phyloP scores from a whole-genome alignment of 2,113 vertebrate genomes.

The Cyanoderma ruficeps region DNA sequence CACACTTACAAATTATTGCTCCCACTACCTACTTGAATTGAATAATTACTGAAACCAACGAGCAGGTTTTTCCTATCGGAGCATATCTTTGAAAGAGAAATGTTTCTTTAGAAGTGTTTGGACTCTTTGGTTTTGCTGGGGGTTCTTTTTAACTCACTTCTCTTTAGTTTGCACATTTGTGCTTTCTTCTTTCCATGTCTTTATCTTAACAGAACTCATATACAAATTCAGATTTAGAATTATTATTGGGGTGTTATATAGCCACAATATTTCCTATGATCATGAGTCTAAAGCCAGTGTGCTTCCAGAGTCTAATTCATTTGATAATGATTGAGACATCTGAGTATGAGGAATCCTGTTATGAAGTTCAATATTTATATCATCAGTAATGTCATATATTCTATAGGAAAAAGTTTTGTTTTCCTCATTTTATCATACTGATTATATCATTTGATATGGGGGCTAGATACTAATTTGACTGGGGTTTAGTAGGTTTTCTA shows the following conservation, averaged over 20 bases:
- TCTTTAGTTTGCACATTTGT: constrained; percentile 5
- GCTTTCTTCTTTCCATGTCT: neutral
- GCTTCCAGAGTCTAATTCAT: constrained; percentile 30
- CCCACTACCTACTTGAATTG: neutral
- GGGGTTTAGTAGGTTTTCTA: neutral
- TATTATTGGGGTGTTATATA: constrained; percentile 1
- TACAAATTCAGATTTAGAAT: constrained; percentile 5
- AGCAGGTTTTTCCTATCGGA: constrained; percentile 6
- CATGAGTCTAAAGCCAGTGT: neutral
- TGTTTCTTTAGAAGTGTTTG: neutral
- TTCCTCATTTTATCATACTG: neutral
- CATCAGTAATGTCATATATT: neutral
- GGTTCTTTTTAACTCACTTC: neutral
- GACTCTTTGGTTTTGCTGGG: neutral
- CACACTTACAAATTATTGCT: neutral
- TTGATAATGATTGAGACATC: constrained; percentile 33
- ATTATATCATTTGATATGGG: neutral
- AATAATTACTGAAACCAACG: constrained; percentile 12
- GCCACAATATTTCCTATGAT: neutral
- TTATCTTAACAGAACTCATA: constrained; percentile 34
- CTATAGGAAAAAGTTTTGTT: neutral
- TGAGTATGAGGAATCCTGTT: constrained; percentile 1
- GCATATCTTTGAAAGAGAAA: neutral
- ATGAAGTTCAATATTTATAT: neutral
- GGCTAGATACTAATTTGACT: neutral